Conservation (phyloP, 2,113 vertebrate species). For the Pagrus major region DNA sequence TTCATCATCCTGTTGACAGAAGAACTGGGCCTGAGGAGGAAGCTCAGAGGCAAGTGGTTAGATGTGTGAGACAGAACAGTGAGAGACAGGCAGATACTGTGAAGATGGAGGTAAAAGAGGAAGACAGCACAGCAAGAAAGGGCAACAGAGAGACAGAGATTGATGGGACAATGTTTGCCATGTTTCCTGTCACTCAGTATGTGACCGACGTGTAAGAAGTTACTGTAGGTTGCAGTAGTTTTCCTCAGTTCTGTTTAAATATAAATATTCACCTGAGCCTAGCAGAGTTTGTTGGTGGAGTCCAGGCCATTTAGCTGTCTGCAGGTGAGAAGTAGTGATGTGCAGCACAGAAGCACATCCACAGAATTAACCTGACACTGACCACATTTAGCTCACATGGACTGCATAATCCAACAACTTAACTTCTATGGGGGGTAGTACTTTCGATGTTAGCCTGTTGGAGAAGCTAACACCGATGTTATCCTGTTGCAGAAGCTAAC, state of each 20-base stretch:
- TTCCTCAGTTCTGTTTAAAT: constrained; percentile 20
- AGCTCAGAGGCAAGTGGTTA: neutral
- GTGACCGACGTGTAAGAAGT: neutral
- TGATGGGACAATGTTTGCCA: neutral
- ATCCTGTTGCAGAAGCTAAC: too few species aligned
- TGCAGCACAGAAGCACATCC: neutral
- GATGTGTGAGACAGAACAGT: constrained; percentile 20
- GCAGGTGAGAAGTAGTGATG: neutral
- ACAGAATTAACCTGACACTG: neutral
- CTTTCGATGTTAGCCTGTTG: too few species aligned
- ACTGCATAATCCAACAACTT: neutral
- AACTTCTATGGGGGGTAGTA: neutral
- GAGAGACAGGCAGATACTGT: constrained; percentile 14
- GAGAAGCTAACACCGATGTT: too few species aligned
- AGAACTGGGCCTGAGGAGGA: neutral
- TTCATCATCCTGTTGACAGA: constrained; percentile 2
- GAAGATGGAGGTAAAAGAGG: neutral
- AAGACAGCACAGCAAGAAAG: neutral
- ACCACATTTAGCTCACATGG: neutral
- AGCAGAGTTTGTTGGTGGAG: neutral
- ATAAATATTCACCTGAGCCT: constrained; percentile 41
- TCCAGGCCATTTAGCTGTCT: constrained; percentile 5
- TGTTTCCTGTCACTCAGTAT: constrained; percentile 18
- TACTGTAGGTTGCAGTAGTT: constrained; percentile 11
- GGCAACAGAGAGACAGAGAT: neutral